A percentile compares a stretch with the other conserved stretches of the same genome.
These are phyloP conservation scores for Imbricaverruca yamaguchii DNA, from an alignment of 2,888 invertebrate genomes.

Conservation along the genomic window DNA sequence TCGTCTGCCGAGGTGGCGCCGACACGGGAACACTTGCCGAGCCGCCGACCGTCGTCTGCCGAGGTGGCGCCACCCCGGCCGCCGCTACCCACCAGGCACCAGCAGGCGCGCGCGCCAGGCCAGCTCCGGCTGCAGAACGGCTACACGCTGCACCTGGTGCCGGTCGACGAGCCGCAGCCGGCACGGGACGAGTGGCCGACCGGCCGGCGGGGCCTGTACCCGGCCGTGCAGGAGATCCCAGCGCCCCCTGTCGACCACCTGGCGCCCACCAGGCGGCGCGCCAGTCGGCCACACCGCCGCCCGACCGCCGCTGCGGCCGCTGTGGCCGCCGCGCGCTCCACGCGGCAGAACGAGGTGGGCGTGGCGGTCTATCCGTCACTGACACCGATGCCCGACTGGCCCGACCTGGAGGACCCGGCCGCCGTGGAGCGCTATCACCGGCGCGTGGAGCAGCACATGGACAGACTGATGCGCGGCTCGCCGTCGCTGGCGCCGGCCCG, in stretches of 20 bases:
- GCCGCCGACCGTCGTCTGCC: no score
- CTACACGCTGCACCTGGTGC: neutral
- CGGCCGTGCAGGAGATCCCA: neutral
- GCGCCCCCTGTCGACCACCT: neutral
- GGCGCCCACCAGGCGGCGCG: neutral
- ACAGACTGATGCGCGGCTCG: neutral
- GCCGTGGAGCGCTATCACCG: neutral
- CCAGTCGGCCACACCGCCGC: no score
- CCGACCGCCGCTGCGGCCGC: no score
- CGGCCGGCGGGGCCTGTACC: neutral
- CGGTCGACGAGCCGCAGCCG: neutral
- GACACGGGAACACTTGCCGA: no score
- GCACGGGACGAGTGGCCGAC: neutral
- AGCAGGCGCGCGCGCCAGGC: neutral
- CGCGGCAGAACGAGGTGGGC: neutral
- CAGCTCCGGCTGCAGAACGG: neutral
- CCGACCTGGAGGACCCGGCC: neutral
- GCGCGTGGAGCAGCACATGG: neutral
- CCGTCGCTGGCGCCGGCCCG: no score
- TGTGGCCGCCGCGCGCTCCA: neutral
- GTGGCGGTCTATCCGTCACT: neutral
- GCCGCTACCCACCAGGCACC: neutral
- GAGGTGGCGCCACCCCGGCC: no score
- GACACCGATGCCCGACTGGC: neutral
- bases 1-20: no score